Base-by-base conservation (phyloP, 1,140 invertebrate genomes). In the Mya arenaria region DNA sequence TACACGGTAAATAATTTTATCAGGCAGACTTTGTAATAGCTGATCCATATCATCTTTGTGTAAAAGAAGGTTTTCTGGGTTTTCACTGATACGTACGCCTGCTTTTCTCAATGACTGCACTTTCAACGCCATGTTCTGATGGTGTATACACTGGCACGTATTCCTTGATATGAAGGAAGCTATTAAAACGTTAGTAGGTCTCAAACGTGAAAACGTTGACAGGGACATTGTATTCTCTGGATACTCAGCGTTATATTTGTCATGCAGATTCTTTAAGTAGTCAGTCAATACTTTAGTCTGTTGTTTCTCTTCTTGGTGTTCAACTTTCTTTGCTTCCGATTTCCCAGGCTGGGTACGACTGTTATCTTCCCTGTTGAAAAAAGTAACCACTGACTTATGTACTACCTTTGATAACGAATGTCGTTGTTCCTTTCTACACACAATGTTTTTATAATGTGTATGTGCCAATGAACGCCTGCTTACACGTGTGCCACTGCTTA, bases 71-170 rank as follows among this genome's bases (percentile, higher is more conserved):
- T n/a, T n/a, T 56, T 83, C n/a, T 25, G n/a, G 36, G 48, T n/a
- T n/a, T 36, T 17, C 34, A 58, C 37, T 84, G 63, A 23, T 52
- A 34, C 17, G 30, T 15, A 56, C 48, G 6, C 28, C 48, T 2
- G 68, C 32, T 3, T 60, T 30, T 62, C 66, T 66, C 1, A 84
- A 44, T 17, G 60, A 15, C 32, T 55, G 73, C 13, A 84, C 17
- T 28, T 80, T 80, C 4, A 81, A 32, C 13, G 71, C 77, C 56
- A 80, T 63, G 48, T 75, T 81, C 56, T 84, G 83, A 36, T 84
- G 75, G 1, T 32, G 19, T 30, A 52, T 52, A 55, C 83, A 84
- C 13, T 80, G 32, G 39, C 83, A 84, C 3, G 77, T 74, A 17
- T 68, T 73, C 32, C 71, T 13, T 62, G 48, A 52, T 37, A 80